These are phyloP conservation scores for Thelaira solivaga DNA, from an alignment of 2,888 invertebrate genomes.

Conservation along the genomic window DNA sequence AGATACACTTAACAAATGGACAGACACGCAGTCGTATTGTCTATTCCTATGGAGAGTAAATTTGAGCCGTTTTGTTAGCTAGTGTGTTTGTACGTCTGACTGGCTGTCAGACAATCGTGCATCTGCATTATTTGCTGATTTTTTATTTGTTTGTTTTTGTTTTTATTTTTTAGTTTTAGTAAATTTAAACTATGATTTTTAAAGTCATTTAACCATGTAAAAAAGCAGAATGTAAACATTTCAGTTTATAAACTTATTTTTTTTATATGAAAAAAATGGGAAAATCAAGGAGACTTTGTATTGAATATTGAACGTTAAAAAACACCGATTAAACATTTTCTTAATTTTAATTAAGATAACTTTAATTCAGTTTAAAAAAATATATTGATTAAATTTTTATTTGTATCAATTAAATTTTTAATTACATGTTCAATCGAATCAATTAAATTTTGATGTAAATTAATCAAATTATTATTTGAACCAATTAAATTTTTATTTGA, in stretches of 20 bases:
- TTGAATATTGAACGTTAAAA: too few relatives aligned
- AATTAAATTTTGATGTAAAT: too few relatives aligned
- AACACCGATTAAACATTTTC: too few relatives aligned
- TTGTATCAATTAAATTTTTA: too few relatives aligned
- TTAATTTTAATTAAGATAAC: too few relatives aligned
- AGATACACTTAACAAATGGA: slow-evolving; percentile 18
- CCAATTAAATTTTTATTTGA: too few relatives aligned
- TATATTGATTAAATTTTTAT: too few relatives aligned
- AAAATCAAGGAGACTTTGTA: not conserved
- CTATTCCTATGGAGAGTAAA: not conserved
- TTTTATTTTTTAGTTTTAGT: not conserved
- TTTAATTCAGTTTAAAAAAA: too few relatives aligned
- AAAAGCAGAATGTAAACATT: not conserved
- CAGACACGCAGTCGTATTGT: not conserved
- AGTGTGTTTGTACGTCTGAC: not conserved
- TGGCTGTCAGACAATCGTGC: not conserved
- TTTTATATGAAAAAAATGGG: not conserved
- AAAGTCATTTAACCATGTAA: slow-evolving; percentile 29
- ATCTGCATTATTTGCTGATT: not conserved
- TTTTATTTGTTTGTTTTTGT: too few relatives aligned
- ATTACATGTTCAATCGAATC: too few relatives aligned
- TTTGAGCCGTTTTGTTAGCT: not conserved
- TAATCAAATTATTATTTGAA: too few relatives aligned
- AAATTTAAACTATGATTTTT: slow-evolving; percentile 15
- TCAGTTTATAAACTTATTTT: not conserved